Conservation (phyloP, 2,888 invertebrate genomes). For the Lasioglossum leucozonium region DNA sequence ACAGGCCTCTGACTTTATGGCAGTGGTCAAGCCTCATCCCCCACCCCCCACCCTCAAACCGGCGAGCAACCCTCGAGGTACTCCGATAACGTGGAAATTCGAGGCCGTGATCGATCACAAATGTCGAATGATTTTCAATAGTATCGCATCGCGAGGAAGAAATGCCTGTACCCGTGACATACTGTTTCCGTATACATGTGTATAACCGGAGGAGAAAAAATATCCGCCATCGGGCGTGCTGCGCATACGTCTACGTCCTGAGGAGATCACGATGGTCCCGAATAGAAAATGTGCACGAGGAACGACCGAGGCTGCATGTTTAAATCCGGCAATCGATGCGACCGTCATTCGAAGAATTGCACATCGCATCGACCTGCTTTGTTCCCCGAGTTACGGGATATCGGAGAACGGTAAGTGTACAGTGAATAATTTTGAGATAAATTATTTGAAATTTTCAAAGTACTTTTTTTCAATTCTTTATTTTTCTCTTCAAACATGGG, state of each 20-base stretch:
- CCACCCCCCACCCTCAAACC: no score
- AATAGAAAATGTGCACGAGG: background rate
- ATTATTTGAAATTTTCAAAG: background rate
- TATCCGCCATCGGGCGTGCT: background rate
- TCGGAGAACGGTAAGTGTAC: background rate
- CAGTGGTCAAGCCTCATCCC: background rate
- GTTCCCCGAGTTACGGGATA: background rate
- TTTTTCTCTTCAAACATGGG: background rate
- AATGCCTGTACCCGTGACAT: background rate
- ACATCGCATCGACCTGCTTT: background rate
- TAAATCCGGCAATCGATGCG: background rate
- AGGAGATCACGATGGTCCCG: background rate
- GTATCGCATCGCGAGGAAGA: background rate
- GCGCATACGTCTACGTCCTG: background rate
- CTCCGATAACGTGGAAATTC: background rate
- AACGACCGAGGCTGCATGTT: background rate
- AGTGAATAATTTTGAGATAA: no score
- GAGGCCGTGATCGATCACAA: background rate
- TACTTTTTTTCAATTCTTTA: background rate
- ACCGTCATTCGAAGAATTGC: background rate
- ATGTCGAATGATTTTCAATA: background rate
- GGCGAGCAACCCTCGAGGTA: background rate
- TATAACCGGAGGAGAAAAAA: background rate
- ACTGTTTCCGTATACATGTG: conserved; percentile 6
- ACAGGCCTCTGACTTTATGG: background rate